Evolutionary conservation across 2,797 vertebrate genomes (phyloP), one percentile per base, ranked within the genome.

Genomic region (Pipistrellus pygmaeus): DNA sequence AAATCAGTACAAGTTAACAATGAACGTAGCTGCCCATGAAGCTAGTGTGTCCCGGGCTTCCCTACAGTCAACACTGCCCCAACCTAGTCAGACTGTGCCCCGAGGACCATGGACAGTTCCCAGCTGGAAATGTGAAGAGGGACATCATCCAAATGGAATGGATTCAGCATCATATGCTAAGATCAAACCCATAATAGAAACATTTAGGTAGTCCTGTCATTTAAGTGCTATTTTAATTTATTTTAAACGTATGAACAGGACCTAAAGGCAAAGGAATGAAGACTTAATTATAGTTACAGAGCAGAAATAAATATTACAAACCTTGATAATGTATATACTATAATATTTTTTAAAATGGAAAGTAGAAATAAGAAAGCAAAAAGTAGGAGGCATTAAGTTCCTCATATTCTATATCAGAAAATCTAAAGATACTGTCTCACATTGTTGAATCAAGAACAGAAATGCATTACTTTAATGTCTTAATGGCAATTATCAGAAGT

Each of bases 51-150:
- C 41, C 66, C 72, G 15, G 51, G 41, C 71, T 76, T 64, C 48
- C 0, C 10, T 11, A 2, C 0, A 6, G 30, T 20, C 6, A 60
- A 68, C n/a, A 5, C 32, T 80, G 41, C 82, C 48, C 69, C 55
- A 32, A 32, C 17, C 85, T 73, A 69, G 44, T 88, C 83, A 57
- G 14, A 4, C 41, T 32, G 60, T 44, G 53, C 84, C 48, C 32
- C 27, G 23, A 93, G 88, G 57, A 96, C 95, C 93, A 94, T 53
- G 76, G 73, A 96, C 96, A 95, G 90, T 91, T 91, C 92, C 95
- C 69, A 73, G 72, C n/a, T 32, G 76, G 60, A 2, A 1, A 6
- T 62, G 10, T 6, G 60, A 81, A 75, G 53, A 71, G 12, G 21
- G 32, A 62, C 25, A 13, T 0, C 14, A 23, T 80, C 41, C 57